Percentiles rank a stretch among this genome's conserved stretches.
phyloP scores from a whole-genome alignment of 2,113 vertebrate genomes.

The Rhynchopsitta pachyrhyncha region DNA sequence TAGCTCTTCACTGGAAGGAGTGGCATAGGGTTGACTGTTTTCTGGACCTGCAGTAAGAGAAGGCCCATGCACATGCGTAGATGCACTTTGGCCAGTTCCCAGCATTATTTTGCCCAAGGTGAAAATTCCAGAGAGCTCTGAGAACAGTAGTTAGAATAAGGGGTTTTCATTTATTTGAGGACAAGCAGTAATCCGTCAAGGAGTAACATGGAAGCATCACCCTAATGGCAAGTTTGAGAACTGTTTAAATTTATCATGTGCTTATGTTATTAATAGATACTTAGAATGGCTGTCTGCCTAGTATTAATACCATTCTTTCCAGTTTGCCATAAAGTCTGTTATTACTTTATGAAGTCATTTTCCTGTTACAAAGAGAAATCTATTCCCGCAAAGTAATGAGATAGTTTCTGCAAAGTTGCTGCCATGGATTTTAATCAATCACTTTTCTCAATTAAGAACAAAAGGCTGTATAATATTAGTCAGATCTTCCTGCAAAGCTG shows the following conservation, averaged over 20 bases:
- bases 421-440: not conserved
- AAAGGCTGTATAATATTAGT: not conserved
- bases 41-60: not conserved
- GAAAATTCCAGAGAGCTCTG: not conserved
- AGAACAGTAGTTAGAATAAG: not conserved
- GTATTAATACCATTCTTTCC: not conserved
- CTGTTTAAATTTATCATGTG: not conserved
- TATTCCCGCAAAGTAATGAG: not conserved
- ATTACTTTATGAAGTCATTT: not conserved
- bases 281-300: not conserved
- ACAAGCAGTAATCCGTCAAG: not conserved
- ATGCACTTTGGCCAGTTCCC: not conserved
- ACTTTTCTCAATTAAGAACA: not conserved
- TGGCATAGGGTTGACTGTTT: not conserved
- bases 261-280: not conserved
- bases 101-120: not conserved
- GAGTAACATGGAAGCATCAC: not conserved
- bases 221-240: not conserved
- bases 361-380: not conserved
- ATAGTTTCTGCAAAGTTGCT: not conserved
- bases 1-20: not conserved
- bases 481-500: not conserved
- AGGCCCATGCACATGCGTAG: not conserved
- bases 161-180: not conserved
- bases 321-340: not conserved